phyloP scores from a whole-genome alignment of 2,797 vertebrate genomes.

The Neosalanx taihuensis region DNA sequence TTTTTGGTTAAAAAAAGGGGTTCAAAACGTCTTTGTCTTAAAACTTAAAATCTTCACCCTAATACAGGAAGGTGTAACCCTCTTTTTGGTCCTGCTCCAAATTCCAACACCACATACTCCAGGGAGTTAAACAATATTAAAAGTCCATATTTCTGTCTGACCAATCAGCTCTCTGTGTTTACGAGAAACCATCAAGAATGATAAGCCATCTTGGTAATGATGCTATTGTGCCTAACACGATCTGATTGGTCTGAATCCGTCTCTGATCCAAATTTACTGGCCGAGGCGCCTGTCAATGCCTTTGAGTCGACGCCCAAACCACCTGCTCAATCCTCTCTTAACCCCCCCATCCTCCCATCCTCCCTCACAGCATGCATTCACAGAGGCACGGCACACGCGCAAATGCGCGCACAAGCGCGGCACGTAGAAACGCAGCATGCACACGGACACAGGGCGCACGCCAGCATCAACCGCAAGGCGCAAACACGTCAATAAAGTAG shows the following conservation, averaged over 20 bases:
- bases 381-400: too few species aligned
- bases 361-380: too few species aligned
- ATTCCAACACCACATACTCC: background rate
- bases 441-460: too few species aligned
- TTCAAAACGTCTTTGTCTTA: too few species aligned
- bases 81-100: conserved; percentile 2
- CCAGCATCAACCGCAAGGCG: background rate
- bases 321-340: background rate
- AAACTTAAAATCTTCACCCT: too few species aligned
- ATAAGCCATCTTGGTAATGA: conserved; percentile 55
- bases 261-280: conserved; percentile 54
- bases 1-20: too few species aligned
- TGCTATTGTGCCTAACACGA: conserved; percentile 62
- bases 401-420: too few species aligned
- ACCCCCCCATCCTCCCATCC: conserved; percentile 1
- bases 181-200: conserved; percentile 45
- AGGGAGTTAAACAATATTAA: conserved; percentile 21
- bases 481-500: background rate
- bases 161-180: conserved; percentile 17
- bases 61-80: background rate
- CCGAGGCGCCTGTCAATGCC: conserved; percentile 39
- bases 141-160: conserved; percentile 24
- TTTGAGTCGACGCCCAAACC: conserved; percentile 54
- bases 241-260: conserved; percentile 53
- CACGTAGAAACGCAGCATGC: too few species aligned